Evolutionary conservation across 2,888 invertebrate species (phyloP).

Genomic region (Meloe dianella): DNA sequence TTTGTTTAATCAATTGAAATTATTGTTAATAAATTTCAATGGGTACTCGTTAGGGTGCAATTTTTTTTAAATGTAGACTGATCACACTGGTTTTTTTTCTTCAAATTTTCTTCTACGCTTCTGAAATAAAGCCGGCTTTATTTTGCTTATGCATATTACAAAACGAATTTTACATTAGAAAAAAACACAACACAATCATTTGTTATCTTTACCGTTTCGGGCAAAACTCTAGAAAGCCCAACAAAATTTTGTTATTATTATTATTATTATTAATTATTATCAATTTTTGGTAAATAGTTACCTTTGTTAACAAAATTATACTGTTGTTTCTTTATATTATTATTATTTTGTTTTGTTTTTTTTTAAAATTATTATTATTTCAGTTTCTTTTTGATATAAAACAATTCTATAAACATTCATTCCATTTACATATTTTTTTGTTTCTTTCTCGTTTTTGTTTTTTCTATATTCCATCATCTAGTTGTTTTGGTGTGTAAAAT

Average conservation of each 20-base stretch:
- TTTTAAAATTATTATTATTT: too few species aligned
- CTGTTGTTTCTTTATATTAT: neutral
- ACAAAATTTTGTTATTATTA: slow-evolving; percentile 15
- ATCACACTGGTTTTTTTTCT: neutral
- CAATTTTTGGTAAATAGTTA: slow-evolving; percentile 18
- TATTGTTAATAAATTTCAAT: too few species aligned
- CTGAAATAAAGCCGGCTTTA: neutral
- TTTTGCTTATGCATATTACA: too few species aligned
- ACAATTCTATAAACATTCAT: too few species aligned
- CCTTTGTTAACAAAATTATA: neutral
- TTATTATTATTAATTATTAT: slow-evolving; percentile 23
- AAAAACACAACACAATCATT: too few species aligned
- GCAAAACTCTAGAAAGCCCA: slow-evolving; percentile 9
- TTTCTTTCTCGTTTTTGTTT: too few species aligned
- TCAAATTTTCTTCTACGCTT: neutral
- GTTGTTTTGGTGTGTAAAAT: slow-evolving; percentile 19
- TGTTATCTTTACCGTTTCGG: slow-evolving; percentile 3
- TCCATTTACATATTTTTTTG: slow-evolving; percentile 20
- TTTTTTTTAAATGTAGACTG: neutral
- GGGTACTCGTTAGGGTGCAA: neutral
- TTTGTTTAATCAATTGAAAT: too few species aligned
- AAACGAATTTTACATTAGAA: too few species aligned
- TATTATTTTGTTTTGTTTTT: too few species aligned
- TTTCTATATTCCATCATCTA: too few species aligned
- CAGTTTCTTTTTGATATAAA: too few species aligned